Conservation (phyloP, 2,888 invertebrate genomes). For the Pelosia muscerda region DNA sequence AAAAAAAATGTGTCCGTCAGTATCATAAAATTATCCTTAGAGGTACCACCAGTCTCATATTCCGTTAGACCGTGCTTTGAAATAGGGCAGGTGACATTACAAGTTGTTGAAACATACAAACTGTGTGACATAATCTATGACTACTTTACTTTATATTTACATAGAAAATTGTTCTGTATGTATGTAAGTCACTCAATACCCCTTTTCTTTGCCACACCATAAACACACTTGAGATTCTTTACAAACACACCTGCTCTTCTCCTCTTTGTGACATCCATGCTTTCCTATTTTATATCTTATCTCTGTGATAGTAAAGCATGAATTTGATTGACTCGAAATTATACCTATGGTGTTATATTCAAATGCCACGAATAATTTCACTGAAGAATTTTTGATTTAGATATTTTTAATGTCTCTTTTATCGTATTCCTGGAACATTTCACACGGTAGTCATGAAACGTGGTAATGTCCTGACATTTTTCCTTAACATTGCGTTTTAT, state of each 20-base stretch:
- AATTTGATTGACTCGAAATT: neutral
- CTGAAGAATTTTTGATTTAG: slow-evolving; percentile 15
- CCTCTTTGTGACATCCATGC: neutral
- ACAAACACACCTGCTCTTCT: neutral
- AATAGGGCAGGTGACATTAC: too few species aligned
- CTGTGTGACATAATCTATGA: too few species aligned
- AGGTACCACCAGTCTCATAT: too few species aligned
- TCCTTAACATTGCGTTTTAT: slow-evolving; percentile 17
- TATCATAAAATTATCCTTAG: too few species aligned
- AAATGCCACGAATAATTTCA: slow-evolving; percentile 4
- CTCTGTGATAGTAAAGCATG: neutral
- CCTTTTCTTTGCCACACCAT: neutral
- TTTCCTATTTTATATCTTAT: neutral
- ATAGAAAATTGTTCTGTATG: neutral
- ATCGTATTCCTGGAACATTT: slow-evolving; percentile 41
- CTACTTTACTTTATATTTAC: too few species aligned
- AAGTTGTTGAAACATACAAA: too few species aligned
- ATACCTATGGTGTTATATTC: neutral
- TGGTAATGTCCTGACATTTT: slow-evolving; percentile 25
- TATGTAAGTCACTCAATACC: neutral
- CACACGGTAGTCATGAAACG: slow-evolving; percentile 22
- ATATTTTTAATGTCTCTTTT: slow-evolving; percentile 26
- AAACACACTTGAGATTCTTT: neutral
- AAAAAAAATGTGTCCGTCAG: too few species aligned
- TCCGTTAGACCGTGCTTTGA: too few species aligned